These are phyloP conservation scores for Bhutanitis thaidina DNA, from an alignment of 2,888 invertebrate species.

Conservation along the genomic window DNA sequence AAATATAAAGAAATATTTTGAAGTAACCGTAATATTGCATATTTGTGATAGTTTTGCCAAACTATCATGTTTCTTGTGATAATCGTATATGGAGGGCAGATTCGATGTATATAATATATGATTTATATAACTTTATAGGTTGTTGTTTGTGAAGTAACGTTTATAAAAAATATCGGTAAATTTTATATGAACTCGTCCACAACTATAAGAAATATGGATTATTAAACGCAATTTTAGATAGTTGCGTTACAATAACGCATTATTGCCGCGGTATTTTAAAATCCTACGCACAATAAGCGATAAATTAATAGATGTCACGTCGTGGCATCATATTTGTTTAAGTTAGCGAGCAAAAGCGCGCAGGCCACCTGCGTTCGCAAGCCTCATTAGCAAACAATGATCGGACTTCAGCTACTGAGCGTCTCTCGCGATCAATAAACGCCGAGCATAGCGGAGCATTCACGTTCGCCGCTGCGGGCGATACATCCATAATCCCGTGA, in stretches of 20 bases:
- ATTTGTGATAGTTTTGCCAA: constrained; percentile 7
- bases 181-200: constrained; percentile 2
- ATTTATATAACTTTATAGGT: constrained; percentile 2
- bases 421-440: constrained; percentile 52
- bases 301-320: constrained; percentile 44
- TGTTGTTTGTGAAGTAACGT: constrained; percentile 6
- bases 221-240: constrained; percentile 3
- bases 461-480: constrained; percentile 40
- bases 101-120: constrained; percentile 14
- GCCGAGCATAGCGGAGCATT: constrained; percentile 32
- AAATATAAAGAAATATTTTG: background rate
- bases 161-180: constrained; percentile 11
- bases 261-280: constrained; percentile 5
- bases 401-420: constrained; percentile 37
- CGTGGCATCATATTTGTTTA: constrained; percentile 55
- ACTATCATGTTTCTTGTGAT: constrained; percentile 5
- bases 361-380: constrained; percentile 54
- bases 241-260: constrained; percentile 9
- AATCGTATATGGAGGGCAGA: background rate
- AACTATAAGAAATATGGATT: background rate
- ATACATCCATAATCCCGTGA: constrained; percentile 73
- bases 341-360: constrained; percentile 36
- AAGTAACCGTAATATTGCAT: background rate
- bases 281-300: constrained; percentile 27
- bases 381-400: constrained; percentile 75